Base-by-base conservation (phyloP, 2,113 vertebrate genomes). In the Lagopus leucura region DNA sequence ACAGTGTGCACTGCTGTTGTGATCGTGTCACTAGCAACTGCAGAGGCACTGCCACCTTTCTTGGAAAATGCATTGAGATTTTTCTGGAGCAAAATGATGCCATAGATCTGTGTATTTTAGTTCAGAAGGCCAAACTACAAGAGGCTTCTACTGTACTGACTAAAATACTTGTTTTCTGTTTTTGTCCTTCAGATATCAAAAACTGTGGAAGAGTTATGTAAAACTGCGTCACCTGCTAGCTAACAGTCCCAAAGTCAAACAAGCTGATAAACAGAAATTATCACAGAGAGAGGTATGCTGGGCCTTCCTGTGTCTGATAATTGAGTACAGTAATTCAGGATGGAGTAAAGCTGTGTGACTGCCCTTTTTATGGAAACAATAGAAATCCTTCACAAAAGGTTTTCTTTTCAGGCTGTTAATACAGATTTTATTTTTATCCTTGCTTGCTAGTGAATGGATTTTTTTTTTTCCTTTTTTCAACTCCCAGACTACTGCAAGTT, bases 151-250 rank as follows among this genome's bases (percentile, higher is more conserved):
- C 45, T 80, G 25, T 66, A 8, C 57, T 5, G 3, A 91, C 28
- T 13, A 28, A 88, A 77, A 20, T 72, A 21, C 1, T 79, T 89
- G 10, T 76, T 82, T 92, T 90, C 47, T 90, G 91, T 1, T 82
- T 93, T 65, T 98, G 93, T 94, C n/a, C 88, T 89, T 74, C 97
- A 99, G 99, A 89, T 99, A 99, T 95, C 99, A 99, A 97, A 99
- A 99, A 94, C 97, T 99, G 73, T 99, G 99, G 99, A 99, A 99
- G 97, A 99, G 99, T 97, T 99, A 99, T 0, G 99, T 99, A 88
- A 99, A 99, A 96, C 97, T 99, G 63, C 99, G 99, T 95, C 99
- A 99, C 97, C 98, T 99, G 67, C 97, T 99, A 95, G 99, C 99
- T 76, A 99, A 99, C 95, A 99, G 99, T 94, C 99, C 99, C 55